A percentile compares a stretch with the other conserved stretches of the same genome.
phyloP scores from a whole-genome alignment of 2,113 vertebrate genomes.

The rat (Rattus norvegicus) region GRCr8 NC_086025.1:116838501-116839000 shows the following conservation, averaged over 20 bases:
- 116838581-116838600: fast-evolving
- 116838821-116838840: too few species aligned
- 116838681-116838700: fast-evolving
- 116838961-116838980: too few species aligned
- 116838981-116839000: too few species aligned
- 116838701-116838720: too few species aligned
- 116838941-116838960: not conserved
- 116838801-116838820: too few species aligned
- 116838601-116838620: not conserved
- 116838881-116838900: slow-evolving; percentile 12
- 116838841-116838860: too few species aligned
- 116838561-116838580: not conserved
- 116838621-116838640: not conserved
- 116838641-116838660: not conserved
- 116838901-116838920: not conserved
- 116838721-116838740: too few species aligned
- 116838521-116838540: not conserved
- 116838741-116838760: not conserved
- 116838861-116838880: too few species aligned
- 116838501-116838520: not conserved
- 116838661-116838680: not conserved
- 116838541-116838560: not conserved
- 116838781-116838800: not conserved
- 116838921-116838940: too few species aligned
- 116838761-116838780: not conserved